A percentile compares a stretch with the other conserved stretches of the same genome.
Evolutionary conservation across 2,888 invertebrate genomes (phyloP).

Genomic region (Ormia ochracea): DNA sequence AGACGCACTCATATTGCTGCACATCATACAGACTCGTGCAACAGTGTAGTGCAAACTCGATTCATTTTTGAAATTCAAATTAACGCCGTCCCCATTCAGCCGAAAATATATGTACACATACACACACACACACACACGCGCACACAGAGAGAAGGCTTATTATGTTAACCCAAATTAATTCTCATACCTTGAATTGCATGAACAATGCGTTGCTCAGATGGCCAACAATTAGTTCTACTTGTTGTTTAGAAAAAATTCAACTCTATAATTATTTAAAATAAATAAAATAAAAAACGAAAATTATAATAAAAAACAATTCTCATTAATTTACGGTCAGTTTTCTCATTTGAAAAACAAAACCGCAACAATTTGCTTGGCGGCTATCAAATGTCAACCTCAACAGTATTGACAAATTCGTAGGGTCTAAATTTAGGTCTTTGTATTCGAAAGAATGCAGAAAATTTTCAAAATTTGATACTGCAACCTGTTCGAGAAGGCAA

Average conservation of each 20-base stretch:
- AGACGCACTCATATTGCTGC: neutral
- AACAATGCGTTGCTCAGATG: slow-evolving; percentile 26
- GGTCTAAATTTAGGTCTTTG: neutral
- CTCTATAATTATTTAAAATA: neutral
- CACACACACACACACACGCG: neutral
- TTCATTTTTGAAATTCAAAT: neutral
- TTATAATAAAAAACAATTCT: neutral
- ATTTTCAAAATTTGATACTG: too few relatives aligned
- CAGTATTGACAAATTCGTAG: neutral
- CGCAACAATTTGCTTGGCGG: slow-evolving; percentile 8
- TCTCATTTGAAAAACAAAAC: neutral
- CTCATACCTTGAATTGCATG: slow-evolving; percentile 56
- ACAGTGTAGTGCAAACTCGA: neutral
- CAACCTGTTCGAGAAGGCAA: too few relatives aligned
- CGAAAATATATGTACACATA: neutral
- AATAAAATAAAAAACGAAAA: too few relatives aligned
- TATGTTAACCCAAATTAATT: slow-evolving; percentile 55
- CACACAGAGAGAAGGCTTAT: neutral
- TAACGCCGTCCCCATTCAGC: slow-evolving; percentile 1
- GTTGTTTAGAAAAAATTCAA: slow-evolving; percentile 8
- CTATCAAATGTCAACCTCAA: slow-evolving; percentile 3
- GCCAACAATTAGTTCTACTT: slow-evolving; percentile 36
- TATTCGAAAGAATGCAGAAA: neutral
- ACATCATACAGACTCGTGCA: neutral
- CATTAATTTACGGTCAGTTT: neutral